These are phyloP conservation scores for Henricia sp. DNA, from an alignment of 53 echinoderm and acorn worm genomes.

Conservation along the genomic window DNA sequence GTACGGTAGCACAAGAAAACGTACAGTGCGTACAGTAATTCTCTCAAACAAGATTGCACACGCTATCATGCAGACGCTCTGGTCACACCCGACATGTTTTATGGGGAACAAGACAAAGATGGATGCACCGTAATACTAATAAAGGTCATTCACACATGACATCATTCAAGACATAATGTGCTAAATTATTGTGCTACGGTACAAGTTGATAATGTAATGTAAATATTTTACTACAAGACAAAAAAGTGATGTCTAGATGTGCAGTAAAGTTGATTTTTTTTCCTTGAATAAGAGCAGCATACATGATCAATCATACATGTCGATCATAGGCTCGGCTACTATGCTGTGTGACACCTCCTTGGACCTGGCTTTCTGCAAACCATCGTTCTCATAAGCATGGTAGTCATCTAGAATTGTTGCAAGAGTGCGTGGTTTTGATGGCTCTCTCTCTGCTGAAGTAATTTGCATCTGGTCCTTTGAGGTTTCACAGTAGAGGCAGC, in stretches of 20 bases:
- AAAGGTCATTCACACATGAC: no score
- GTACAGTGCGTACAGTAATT: no score
- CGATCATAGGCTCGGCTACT: conserved; percentile 24
- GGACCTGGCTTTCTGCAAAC: conserved; percentile 16
- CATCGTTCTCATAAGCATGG: conserved; percentile 16
- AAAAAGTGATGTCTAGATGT: background rate
- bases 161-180: no score
- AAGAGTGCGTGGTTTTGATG: background rate
- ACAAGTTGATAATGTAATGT: no score
- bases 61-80: no score
- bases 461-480: conserved; percentile 16
- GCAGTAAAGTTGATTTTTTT: background rate
- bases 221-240: no score
- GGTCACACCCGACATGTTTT: no score
- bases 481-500: conserved; percentile 49
- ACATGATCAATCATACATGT: conserved; percentile 41
- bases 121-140: no score
- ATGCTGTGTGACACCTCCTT: conserved; percentile 56
- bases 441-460: background rate
- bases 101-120: no score
- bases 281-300: background rate
- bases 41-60: no score
- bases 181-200: no score
- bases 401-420: conserved; percentile 11
- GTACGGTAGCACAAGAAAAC: no score